phyloP scores from a whole-genome alignment of 2,113 vertebrate genomes.

The Mustelus asterias region DNA sequence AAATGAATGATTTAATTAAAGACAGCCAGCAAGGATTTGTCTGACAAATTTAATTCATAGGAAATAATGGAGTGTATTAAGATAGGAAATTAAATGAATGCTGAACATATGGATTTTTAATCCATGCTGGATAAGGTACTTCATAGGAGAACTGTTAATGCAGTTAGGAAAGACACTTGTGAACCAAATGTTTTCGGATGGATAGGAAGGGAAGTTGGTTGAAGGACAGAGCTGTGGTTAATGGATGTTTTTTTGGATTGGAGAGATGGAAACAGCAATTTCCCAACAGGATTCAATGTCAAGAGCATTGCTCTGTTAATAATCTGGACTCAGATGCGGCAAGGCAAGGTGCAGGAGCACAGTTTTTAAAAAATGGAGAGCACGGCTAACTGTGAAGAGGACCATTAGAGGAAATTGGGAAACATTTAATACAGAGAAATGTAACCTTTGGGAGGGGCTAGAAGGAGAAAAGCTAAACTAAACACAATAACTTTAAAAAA shows the following conservation, averaged over 20 bases:
- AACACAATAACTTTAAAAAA: neutral
- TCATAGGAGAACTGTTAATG: neutral
- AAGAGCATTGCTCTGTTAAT: neutral
- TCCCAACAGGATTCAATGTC: neutral
- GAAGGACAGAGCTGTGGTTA: neutral
- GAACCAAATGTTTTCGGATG: neutral
- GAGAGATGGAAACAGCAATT: neutral
- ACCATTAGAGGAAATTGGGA: neutral
- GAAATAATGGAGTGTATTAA: slow-evolving; percentile 26
- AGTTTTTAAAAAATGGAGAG: neutral
- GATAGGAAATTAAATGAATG: neutral
- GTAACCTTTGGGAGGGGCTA: neutral
- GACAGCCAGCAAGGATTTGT: neutral
- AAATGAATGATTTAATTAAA: slow-evolving; percentile 11
- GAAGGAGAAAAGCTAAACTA: neutral
- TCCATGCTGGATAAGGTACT: neutral
- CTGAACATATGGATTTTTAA: neutral
- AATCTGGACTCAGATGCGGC: neutral
- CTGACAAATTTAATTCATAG: neutral
- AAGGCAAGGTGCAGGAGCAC: neutral
- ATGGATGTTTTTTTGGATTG: neutral
- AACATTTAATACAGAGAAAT: neutral
- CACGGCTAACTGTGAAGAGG: neutral
- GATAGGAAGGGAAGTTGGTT: neutral
- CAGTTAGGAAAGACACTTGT: neutral